Conservation (phyloP, 2,113 vertebrate species). For the Gobiocypris rarus region DNA sequence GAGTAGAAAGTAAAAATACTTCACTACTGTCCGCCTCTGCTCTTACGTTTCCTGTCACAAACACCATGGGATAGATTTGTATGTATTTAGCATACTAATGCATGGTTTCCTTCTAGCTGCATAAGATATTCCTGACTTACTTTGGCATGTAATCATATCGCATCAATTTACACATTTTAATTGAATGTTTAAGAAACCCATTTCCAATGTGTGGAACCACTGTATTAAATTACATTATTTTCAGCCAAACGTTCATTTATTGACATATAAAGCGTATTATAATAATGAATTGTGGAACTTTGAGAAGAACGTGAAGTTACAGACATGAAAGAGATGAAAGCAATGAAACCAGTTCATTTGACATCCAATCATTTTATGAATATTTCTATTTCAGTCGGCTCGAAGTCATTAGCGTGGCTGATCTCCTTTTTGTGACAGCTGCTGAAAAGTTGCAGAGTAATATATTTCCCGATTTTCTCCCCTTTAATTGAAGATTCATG, state of each 20-base stretch:
- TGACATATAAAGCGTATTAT: neutral
- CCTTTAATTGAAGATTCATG: conserved; percentile 72
- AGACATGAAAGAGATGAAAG: neutral
- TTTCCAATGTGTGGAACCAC: neutral
- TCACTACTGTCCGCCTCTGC: no score
- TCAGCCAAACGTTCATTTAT: neutral
- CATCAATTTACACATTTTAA: neutral
- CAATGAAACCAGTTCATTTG: conserved; percentile 14
- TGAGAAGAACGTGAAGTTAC: neutral
- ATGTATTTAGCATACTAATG: neutral
- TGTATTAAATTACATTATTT: neutral
- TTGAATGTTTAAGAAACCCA: neutral
- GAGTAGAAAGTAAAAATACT: no score
- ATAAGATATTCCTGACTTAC: neutral
- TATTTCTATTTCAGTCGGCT: conserved; percentile 56
- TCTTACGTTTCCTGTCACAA: neutral
- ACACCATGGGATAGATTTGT: neutral
- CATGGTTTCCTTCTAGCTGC: neutral
- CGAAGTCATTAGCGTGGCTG: conserved; percentile 60
- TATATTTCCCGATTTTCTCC: conserved; percentile 57
- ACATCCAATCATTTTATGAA: conserved; percentile 16
- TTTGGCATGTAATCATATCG: neutral
- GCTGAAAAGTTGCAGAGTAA: conserved; percentile 57
- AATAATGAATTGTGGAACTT: neutral
- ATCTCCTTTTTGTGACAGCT: conserved; percentile 60